Evolutionary conservation across 2,797 vertebrate species (phyloP).

Genomic region (Periparus ater): DNA sequence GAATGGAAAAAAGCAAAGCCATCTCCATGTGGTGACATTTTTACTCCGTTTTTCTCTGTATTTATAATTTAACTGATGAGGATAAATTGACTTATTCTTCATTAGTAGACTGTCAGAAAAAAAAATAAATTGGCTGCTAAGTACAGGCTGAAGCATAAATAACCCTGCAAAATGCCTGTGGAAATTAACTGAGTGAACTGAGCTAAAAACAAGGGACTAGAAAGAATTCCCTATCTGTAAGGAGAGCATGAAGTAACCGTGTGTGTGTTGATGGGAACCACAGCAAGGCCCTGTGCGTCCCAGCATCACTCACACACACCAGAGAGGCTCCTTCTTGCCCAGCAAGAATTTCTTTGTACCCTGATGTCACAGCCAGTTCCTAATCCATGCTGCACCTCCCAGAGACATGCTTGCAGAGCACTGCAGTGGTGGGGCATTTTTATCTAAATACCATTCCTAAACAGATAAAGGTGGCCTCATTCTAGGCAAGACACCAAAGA

Average conservation of each 20-base stretch:
- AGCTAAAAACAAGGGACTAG: not conserved
- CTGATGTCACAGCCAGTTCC: not conserved
- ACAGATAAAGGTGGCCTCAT: not conserved
- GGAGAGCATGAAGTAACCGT: not conserved
- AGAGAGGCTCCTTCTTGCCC: not conserved
- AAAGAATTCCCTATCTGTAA: not conserved
- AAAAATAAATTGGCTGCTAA: conserved; percentile 37
- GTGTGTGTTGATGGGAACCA: not conserved
- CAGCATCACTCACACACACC: not conserved
- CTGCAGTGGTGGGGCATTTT: not conserved
- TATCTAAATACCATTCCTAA: not conserved
- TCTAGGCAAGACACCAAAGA: not conserved
- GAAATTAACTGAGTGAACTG: not conserved
- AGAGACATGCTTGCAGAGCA: not conserved
- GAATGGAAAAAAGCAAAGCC: conserved; percentile 56
- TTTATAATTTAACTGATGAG: conserved; percentile 51
- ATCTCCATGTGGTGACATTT: conserved; percentile 51
- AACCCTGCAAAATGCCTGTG: not conserved
- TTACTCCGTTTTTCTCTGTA: conserved; percentile 31
- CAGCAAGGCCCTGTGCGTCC: not conserved
- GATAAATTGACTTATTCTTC: conserved; percentile 49
- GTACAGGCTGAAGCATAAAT: conserved; percentile 19
- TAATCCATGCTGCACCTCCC: not conserved
- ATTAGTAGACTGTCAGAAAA: conserved; percentile 48
- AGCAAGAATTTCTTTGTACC: not conserved